These are phyloP conservation scores for Brachystomella parvula DNA, from an alignment of 1,140 invertebrate species.

Conservation along the genomic window DNA sequence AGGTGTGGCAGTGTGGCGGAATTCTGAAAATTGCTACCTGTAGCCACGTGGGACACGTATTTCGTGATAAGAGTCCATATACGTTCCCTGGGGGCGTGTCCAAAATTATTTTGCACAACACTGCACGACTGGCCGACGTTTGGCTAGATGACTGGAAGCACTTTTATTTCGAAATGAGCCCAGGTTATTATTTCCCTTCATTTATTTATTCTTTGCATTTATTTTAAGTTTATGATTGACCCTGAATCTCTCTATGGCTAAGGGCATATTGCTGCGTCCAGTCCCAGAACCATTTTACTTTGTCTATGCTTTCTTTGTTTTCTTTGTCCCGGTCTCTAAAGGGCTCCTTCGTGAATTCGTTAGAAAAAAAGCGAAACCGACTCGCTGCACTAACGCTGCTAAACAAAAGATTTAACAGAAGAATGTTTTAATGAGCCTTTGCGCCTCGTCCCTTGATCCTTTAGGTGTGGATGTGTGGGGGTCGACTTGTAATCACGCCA, in stretches of 20 bases:
- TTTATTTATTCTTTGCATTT: constrained; percentile 6
- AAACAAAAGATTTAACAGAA: too few relatives aligned
- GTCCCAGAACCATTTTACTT: too few relatives aligned
- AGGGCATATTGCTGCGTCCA: too few relatives aligned
- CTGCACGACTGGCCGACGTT: constrained; percentile 89
- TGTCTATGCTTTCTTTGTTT: too few relatives aligned
- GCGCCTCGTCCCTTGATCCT: neutral
- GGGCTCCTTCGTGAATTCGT: too few relatives aligned
- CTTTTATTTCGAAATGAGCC: constrained; percentile 97
- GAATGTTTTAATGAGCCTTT: neutral
- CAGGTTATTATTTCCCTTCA: constrained; percentile 56
- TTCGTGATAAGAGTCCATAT: constrained; percentile 98
- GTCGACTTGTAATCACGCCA: constrained; percentile 78
- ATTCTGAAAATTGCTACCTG: constrained; percentile 91
- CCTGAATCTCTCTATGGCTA: too few relatives aligned
- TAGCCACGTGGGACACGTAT: constrained; percentile 89
- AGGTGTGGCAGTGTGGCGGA: constrained; percentile 98
- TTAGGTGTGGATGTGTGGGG: constrained; percentile 97
- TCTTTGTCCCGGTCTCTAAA: too few relatives aligned
- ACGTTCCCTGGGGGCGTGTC: constrained; percentile 97
- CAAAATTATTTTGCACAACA: constrained; percentile 94
- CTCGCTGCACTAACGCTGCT: too few relatives aligned
- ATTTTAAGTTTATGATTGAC: neutral
- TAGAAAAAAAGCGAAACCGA: too few relatives aligned
- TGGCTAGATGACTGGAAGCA: constrained; percentile 99